phyloP scores from a whole-genome alignment of 2,888 invertebrate species.

The Drosophila histrio region DNA sequence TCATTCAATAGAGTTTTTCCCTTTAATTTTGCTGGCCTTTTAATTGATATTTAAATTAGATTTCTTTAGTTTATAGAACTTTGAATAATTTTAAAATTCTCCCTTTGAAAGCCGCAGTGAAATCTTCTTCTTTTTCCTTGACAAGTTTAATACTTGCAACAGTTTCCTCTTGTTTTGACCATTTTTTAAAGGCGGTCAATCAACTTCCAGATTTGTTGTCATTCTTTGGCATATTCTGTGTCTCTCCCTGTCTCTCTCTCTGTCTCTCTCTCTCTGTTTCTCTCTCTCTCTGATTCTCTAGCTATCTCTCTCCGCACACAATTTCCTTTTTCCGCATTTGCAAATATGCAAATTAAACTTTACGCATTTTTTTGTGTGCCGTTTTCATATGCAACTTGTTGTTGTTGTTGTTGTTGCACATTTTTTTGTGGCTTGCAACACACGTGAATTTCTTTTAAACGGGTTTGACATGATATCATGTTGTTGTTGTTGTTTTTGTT shows the following conservation, averaged over 20 bases:
- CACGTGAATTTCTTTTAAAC: slow-evolving; percentile 76
- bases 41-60: no score
- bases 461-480: slow-evolving; percentile 56
- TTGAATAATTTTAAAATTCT: no score
- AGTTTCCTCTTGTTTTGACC: no score
- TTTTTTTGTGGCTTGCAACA: slow-evolving; percentile 32
- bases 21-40: no score
- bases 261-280: not conserved
- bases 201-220: slow-evolving; percentile 24
- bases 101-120: no score
- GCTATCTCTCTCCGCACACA: not conserved
- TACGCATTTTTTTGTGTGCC: slow-evolving; percentile 48
- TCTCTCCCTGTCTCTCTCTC: not conserved
- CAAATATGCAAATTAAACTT: slow-evolving; percentile 64
- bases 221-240: not conserved
- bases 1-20: no score
- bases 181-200: slow-evolving; percentile 36
- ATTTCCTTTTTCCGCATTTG: slow-evolving; percentile 50
- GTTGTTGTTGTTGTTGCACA: slow-evolving; percentile 37
- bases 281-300: not conserved
- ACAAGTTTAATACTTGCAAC: not conserved
- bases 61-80: no score
- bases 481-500: slow-evolving; percentile 40
- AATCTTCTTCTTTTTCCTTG: no score
- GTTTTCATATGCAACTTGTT: slow-evolving; percentile 55